phyloP scores from a whole-genome alignment of 2,888 invertebrate species.

The Carpatolechia fugitivella region DNA sequence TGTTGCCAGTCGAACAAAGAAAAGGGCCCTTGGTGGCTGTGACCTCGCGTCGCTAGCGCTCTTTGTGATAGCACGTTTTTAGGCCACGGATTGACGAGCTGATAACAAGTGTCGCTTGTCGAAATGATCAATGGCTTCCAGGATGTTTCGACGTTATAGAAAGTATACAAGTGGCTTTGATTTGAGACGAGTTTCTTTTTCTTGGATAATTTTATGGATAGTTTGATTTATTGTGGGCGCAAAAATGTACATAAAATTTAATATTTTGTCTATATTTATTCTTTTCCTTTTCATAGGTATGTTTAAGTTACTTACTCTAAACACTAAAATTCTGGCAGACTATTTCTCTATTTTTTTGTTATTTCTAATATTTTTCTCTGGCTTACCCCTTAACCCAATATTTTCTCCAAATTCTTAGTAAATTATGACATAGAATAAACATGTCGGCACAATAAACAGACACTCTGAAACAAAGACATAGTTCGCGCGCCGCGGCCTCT shows the following conservation, averaged over 20 bases:
- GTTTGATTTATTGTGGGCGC: too few species aligned
- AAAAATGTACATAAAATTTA: too few species aligned
- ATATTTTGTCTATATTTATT: too few species aligned
- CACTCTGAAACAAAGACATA: constrained; percentile 51
- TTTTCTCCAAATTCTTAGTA: constrained; percentile 14
- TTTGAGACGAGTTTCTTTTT: neutral
- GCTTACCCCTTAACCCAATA: too few species aligned
- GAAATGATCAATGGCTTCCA: constrained; percentile 23
- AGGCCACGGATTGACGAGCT: constrained; percentile 59
- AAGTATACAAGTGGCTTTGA: neutral
- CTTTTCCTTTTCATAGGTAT: too few species aligned
- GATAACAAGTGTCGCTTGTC: constrained; percentile 47
- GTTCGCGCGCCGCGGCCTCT: constrained; percentile 55
- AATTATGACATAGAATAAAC: constrained; percentile 39
- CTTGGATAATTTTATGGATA: neutral
- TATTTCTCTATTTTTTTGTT: too few species aligned
- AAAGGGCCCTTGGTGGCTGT: constrained; percentile 63
- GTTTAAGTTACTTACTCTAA: too few species aligned
- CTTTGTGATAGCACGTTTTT: constrained; percentile 76
- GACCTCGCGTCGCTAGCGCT: constrained; percentile 55
- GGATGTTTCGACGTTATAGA: neutral
- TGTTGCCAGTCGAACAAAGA: constrained; percentile 75
- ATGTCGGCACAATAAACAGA: constrained; percentile 38
- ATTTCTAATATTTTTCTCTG: too few species aligned
- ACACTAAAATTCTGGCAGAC: too few species aligned